phyloP scores from a whole-genome alignment of 2,888 invertebrate species.

The Chloroclysta siterata region DNA sequence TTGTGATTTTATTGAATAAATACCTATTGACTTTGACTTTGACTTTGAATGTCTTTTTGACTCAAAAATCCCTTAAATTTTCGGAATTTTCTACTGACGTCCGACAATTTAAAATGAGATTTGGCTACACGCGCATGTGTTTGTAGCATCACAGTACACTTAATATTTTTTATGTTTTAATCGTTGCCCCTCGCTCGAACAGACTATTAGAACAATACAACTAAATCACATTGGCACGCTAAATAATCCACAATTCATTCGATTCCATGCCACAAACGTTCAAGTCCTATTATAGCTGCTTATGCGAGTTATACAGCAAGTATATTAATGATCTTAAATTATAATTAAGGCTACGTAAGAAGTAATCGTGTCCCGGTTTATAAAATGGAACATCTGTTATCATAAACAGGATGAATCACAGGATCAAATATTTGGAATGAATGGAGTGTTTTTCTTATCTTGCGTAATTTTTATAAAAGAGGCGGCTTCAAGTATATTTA shows the following conservation, averaged over 20 bases:
- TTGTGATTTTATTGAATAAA: too few species aligned
- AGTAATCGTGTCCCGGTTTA: conserved; percentile 18
- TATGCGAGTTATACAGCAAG: neutral
- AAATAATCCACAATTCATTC: neutral
- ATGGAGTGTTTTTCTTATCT: conserved; percentile 6
- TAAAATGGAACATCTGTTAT: conserved; percentile 24
- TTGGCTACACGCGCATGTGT: too few species aligned
- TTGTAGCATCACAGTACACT: too few species aligned
- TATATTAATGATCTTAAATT: conserved; percentile 2
- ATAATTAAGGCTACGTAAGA: conserved; percentile 32
- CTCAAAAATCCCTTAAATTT: too few species aligned
- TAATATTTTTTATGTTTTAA: too few species aligned
- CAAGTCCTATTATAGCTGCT: neutral
- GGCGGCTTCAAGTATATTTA: neutral
- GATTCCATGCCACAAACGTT: neutral
- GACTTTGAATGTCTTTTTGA: too few species aligned
- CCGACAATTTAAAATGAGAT: too few species aligned
- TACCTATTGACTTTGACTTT: too few species aligned
- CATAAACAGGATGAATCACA: conserved; percentile 31
- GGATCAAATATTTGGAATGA: conserved; percentile 36
- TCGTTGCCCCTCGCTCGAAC: too few species aligned
- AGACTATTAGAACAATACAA: neutral
- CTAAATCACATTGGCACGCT: neutral
- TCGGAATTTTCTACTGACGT: too few species aligned
- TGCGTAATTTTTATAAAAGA: neutral